Conservation (phyloP, 2,113 vertebrate species). For the Clarias magur region DNA sequence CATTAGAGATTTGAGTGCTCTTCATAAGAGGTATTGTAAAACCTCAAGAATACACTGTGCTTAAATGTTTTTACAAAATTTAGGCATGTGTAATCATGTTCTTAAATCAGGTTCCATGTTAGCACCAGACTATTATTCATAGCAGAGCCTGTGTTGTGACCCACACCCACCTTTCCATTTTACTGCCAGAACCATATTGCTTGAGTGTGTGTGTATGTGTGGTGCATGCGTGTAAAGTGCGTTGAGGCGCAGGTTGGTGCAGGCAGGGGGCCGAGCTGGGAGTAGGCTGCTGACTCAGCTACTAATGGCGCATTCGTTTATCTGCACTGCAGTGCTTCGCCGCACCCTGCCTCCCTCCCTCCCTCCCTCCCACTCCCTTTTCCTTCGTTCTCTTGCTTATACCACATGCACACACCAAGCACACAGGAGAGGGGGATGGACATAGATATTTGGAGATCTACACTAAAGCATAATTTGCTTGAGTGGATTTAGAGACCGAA, state of each 20-base stretch:
- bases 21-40: slow-evolving; percentile 4
- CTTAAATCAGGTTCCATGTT: slow-evolving; percentile 22
- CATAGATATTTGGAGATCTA: slow-evolving; percentile 46
- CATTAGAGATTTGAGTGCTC: neutral
- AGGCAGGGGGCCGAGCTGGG: slow-evolving; percentile 66
- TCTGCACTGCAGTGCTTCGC: slow-evolving; percentile 79
- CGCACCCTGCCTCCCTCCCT: slow-evolving; percentile 62
- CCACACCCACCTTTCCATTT: neutral
- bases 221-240: slow-evolving; percentile 30
- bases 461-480: slow-evolving; percentile 17
- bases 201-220: neutral
- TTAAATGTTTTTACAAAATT: neutral
- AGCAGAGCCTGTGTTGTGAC: slow-evolving; percentile 2
- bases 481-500: neutral
- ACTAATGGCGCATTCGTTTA: slow-evolving; percentile 78
- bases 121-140: slow-evolving; percentile 17
- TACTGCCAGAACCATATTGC: slow-evolving; percentile 28
- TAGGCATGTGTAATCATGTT: neutral
- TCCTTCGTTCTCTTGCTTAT: slow-evolving; percentile 42
- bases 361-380: neutral
- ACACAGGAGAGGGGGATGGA: slow-evolving; percentile 19
- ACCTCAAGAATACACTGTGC: neutral
- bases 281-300: slow-evolving; percentile 78
- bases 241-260: slow-evolving; percentile 49
- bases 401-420: slow-evolving; percentile 55